These are phyloP conservation scores for Coracias cyanogaster DNA, from an alignment of 2,797 vertebrate species.

Conservation along the genomic window DNA sequence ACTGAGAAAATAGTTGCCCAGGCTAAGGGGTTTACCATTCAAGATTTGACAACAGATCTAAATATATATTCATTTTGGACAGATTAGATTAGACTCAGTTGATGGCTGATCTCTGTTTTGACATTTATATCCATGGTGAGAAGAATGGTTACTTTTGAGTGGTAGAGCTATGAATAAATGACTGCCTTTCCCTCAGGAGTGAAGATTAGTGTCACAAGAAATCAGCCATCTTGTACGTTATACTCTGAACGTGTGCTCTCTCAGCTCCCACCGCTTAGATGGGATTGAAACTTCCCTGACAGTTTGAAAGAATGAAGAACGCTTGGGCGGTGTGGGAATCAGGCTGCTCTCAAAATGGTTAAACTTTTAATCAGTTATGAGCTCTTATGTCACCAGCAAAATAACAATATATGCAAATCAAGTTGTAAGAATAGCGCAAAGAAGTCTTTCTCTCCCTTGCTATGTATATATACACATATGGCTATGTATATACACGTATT, in stretches of 20 bases:
- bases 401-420: constrained; percentile 61
- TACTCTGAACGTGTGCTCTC: neutral
- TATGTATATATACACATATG: neutral
- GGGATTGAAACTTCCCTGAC: constrained; percentile 34
- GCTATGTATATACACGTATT: neutral
- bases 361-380: constrained; percentile 49
- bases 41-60: constrained; percentile 50
- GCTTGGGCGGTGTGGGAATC: constrained; percentile 9
- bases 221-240: constrained; percentile 58
- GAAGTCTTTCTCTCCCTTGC: neutral
- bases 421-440: neutral
- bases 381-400: constrained; percentile 36
- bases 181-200: constrained; percentile 44
- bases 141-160: constrained; percentile 60
- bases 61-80: constrained; percentile 52
- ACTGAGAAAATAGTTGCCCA: neutral
- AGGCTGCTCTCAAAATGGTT: constrained; percentile 34
- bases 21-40: constrained; percentile 33
- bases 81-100: constrained; percentile 55
- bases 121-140: constrained; percentile 57
- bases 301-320: constrained; percentile 26
- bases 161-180: constrained; percentile 50
- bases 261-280: neutral
- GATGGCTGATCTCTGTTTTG: constrained; percentile 57
- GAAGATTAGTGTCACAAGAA: constrained; percentile 62